Evolutionary conservation across 2,797 vertebrate genomes (phyloP), one percentile per base, ranked within the genome.

Genomic region (Dicrostonyx torquatus): DNA sequence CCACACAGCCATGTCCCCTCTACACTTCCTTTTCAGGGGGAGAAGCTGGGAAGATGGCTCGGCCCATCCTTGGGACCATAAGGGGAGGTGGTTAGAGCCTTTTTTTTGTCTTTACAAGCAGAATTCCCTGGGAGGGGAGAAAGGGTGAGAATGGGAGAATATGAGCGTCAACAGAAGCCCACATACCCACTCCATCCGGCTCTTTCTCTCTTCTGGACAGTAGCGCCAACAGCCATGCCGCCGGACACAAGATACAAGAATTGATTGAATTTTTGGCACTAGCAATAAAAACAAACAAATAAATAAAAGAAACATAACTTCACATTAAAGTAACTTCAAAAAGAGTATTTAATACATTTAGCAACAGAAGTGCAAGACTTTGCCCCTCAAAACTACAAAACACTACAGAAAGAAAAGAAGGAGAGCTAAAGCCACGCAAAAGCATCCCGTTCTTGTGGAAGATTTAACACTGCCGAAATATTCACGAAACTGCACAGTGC

Each of bases 281-380:
- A 53, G 18, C 60, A 85, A 80, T 37, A 40, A 80, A 12, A 78
- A 73, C 55, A 58, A 58, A 58, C 55, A 58, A 58, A 53, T 62
- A 31, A 62, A 50, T 72, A 86, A 85, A 85, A 22, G 72, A 55
- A 87, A 90, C n/a, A 80, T 3, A 80, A 77, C 45, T 18, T 91
- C 62, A 31, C 40, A 64, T 73, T 73, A 87, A 55, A 83, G 76
- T 77, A 50, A 60, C 64, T 87, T 93, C 40, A 62, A 62, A 86
- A 64, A 79, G 78, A 53, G 85, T 68, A 68, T 26, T 29, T 58
- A 94, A 72, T 90, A 68, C 48, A 94, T 86, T 82, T 68, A 89
- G 53, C 17, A 73, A 86, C 77, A 70, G 18, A 83, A 92, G 58
- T 34, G 2, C 0, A 76, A 93, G 43, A 76, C 31, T 90, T 92